phyloP scores from a whole-genome alignment of 1,140 invertebrate genomes.

The Helicoverpa zea region DNA sequence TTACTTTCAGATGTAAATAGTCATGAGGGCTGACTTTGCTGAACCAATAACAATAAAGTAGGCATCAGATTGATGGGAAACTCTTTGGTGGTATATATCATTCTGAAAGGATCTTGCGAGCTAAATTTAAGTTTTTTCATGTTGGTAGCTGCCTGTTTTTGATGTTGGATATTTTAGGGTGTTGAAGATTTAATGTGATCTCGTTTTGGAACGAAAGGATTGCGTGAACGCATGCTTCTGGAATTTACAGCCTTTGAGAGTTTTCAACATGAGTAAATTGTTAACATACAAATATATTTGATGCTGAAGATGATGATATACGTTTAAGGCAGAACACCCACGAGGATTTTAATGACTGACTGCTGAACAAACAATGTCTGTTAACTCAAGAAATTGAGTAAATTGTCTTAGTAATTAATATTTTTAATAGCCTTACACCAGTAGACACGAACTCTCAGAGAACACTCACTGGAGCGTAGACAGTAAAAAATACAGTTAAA shows the following conservation, averaged over 20 bases:
- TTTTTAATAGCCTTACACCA: neutral
- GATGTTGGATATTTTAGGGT: conserved; percentile 32
- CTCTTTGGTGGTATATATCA: conserved; percentile 10
- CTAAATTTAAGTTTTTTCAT: conserved; percentile 27
- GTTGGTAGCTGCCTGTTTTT: neutral
- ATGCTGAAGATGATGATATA: no score
- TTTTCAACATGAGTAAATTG: neutral
- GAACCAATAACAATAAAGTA: conserved; percentile 25
- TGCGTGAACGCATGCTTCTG: neutral
- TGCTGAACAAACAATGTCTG: neutral
- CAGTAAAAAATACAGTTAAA: conserved; percentile 14
- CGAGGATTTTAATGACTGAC: no score
- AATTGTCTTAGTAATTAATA: neutral
- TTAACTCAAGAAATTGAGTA: neutral
- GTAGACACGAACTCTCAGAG: neutral
- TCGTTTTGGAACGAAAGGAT: conserved; percentile 9
- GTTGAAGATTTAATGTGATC: conserved; percentile 3
- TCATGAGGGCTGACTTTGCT: conserved; percentile 1
- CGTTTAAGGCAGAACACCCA: no score
- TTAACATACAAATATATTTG: neutral
- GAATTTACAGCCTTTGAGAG: neutral
- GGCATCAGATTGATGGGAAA: neutral
- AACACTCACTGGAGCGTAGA: neutral
- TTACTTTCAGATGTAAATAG: conserved; percentile 28
- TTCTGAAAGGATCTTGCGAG: conserved; percentile 15